These are phyloP conservation scores for Drosophila watanabei DNA, from an alignment of 1,140 invertebrate genomes.

Conservation along the genomic window DNA sequence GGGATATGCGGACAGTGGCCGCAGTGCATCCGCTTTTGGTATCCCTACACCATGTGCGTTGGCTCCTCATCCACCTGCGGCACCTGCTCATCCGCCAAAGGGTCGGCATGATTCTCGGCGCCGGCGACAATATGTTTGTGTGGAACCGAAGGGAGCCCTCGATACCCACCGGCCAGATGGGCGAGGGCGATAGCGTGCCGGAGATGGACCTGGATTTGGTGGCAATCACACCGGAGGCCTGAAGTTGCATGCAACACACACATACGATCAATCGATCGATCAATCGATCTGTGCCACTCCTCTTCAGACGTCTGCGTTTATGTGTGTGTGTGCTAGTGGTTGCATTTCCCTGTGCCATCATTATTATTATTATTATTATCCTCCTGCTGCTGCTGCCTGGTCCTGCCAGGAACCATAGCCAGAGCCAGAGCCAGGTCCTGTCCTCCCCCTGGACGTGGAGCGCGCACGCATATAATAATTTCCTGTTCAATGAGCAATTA, in stretches of 20 bases:
- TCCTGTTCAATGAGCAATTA: slow-evolving; percentile 84
- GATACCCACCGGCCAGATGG: slow-evolving; percentile 23
- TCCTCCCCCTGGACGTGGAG: slow-evolving; percentile 2
- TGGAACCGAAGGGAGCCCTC: slow-evolving; percentile 39
- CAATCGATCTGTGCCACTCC: background rate
- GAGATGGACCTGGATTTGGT: background rate
- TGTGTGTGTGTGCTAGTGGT: background rate
- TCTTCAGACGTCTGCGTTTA: background rate
- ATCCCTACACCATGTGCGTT: background rate
- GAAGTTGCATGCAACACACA: background rate
- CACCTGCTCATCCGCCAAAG: slow-evolving; percentile 39
- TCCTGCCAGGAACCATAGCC: too few relatives aligned
- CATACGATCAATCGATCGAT: background rate
- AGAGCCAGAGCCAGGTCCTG: slow-evolving; percentile 1
- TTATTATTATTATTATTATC: slow-evolving; percentile 30
- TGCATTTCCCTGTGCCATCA: slow-evolving; percentile 26
- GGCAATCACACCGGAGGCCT: background rate
- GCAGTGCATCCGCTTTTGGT: background rate
- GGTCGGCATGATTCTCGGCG: slow-evolving; percentile 48
- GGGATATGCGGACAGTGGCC: background rate
- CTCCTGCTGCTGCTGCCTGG: background rate
- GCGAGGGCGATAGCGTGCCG: slow-evolving; percentile 38
- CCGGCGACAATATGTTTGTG: slow-evolving; percentile 52
- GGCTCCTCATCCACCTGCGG: slow-evolving; percentile 43
- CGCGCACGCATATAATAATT: slow-evolving; percentile 78